Conservation (phyloP, 1,140 invertebrate genomes). For the Saccostrea glomerata region DNA sequence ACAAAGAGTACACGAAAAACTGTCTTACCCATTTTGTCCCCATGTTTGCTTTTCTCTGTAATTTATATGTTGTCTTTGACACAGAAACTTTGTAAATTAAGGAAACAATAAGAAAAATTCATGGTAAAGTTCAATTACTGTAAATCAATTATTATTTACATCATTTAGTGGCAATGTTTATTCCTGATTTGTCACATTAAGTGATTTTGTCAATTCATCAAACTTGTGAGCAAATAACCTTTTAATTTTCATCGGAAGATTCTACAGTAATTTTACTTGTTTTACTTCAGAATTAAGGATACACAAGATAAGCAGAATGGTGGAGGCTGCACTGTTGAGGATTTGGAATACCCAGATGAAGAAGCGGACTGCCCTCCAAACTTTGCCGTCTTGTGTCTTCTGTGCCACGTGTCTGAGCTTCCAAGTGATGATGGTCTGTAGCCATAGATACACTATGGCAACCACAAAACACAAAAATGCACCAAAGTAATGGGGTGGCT, state of each 20-base stretch:
- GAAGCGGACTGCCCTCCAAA: background rate
- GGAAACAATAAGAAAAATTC: background rate
- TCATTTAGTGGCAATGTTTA: too few species aligned
- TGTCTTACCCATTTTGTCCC: conserved; percentile 51
- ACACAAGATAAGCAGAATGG: conserved; percentile 82
- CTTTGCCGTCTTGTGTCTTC: conserved; percentile 78
- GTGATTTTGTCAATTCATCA: too few species aligned
- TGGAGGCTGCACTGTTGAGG: conserved; percentile 81
- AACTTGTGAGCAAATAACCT: too few species aligned
- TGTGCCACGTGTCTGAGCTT: conserved; percentile 77
- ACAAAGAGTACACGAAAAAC: background rate
- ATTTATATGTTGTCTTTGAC: conserved; percentile 50
- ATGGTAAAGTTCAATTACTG: too few species aligned
- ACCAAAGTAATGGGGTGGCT: conserved; percentile 86
- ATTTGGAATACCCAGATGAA: conserved; percentile 80
- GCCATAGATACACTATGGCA: conserved; percentile 84
- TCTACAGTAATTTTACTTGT: background rate
- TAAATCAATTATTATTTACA: too few species aligned
- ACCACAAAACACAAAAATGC: conserved; percentile 85
- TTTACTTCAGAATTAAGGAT: conserved; percentile 60
- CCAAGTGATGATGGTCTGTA: conserved; percentile 84
- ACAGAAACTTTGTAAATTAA: conserved; percentile 42
- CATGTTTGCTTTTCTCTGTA: conserved; percentile 40
- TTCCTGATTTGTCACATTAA: too few species aligned
- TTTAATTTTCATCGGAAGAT: background rate